Evolutionary conservation across 2,113 vertebrate species (phyloP).

Genomic region (Dolichotis patagonum): DNA sequence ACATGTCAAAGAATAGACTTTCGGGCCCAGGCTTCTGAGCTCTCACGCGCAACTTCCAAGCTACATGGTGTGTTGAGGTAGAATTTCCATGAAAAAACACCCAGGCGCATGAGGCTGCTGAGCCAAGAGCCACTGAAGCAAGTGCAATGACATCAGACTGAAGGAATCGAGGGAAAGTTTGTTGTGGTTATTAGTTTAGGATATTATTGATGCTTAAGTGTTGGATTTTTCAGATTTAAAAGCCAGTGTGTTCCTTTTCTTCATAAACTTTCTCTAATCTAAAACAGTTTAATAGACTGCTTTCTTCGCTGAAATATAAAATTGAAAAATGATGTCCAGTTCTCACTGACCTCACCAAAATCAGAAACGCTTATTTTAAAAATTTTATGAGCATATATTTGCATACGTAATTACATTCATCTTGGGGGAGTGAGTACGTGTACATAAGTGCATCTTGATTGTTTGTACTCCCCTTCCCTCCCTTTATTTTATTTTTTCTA

Average conservation of each 20-base stretch:
- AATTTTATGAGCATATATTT: not conserved
- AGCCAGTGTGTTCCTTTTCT: not conserved
- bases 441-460: not conserved
- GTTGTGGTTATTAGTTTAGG: not conserved
- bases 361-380: slow-evolving; percentile 38
- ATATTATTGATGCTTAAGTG: not conserved
- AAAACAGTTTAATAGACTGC: not conserved
- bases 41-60: not conserved
- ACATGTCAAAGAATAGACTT: not conserved
- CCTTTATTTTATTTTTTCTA: not conserved
- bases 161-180: not conserved
- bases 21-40: not conserved
- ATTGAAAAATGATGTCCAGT: not conserved
- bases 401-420: not conserved
- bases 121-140: not conserved
- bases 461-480: not conserved
- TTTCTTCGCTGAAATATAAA: slow-evolving; percentile 15
- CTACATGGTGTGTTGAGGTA: not conserved
- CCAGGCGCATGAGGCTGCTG: not conserved
- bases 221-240: slow-evolving; percentile 34
- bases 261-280: slow-evolving; percentile 3
- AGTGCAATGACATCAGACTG: not conserved
- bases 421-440: not conserved
- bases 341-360: not conserved
- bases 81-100: not conserved